Conservation (phyloP, 1,140 invertebrate species). For the Magallana angulata region DNA sequence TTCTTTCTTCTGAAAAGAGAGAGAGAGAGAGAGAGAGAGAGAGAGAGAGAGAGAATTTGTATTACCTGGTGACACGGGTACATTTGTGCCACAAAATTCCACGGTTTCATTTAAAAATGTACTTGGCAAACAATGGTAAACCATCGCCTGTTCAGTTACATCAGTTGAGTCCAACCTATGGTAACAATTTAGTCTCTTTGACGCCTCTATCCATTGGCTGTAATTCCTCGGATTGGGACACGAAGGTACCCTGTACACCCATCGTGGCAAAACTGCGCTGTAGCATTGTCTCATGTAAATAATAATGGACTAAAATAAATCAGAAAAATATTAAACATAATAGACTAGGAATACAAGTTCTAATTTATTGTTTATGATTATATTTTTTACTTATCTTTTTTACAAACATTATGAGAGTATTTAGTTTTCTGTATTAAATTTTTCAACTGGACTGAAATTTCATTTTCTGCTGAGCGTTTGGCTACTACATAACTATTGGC, state of each 20-base stretch:
- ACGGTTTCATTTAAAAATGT: not conserved
- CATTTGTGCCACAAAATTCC: not conserved
- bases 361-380: too few species aligned
- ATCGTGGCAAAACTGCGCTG: not conserved
- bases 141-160: not conserved
- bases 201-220: not conserved
- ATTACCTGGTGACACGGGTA: not conserved
- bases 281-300: too few species aligned
- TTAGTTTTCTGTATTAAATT: too few species aligned
- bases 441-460: too few species aligned
- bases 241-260: not conserved
- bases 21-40: not conserved
- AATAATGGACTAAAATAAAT: too few species aligned
- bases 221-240: not conserved
- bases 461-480: too few species aligned
- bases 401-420: too few species aligned
- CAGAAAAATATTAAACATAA: too few species aligned
- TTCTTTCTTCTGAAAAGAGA: not conserved
- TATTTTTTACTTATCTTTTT: too few species aligned
- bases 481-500: too few species aligned
- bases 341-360: too few species aligned
- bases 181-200: not conserved
- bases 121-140: not conserved
- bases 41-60: not conserved
- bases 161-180: not conserved